A percentile compares a stretch with the other conserved stretches of the same genome.
Evolutionary conservation across 1,140 invertebrate species (phyloP).

Genomic region (Linepithema humile): DNA sequence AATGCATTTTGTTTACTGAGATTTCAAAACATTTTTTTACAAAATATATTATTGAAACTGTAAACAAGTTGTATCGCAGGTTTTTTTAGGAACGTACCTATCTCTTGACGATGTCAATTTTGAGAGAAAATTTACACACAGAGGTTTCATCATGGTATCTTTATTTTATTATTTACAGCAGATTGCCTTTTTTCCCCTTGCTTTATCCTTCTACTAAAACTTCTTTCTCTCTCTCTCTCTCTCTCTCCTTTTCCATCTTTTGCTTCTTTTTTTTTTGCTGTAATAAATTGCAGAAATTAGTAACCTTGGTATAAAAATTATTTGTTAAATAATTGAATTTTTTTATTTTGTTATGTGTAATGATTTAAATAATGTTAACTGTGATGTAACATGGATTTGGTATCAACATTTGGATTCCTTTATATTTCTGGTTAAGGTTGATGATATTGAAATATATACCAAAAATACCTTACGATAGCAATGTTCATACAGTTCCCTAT

Average conservation of each 20-base stretch:
- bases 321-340: not conserved
- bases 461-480: conserved; percentile 3
- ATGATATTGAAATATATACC: conserved; percentile 3
- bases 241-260: conserved; percentile 14
- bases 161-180: conserved; percentile 10
- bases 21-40: too few relatives aligned
- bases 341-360: conserved; percentile 12
- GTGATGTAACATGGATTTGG: not conserved
- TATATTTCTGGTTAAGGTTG: not conserved
- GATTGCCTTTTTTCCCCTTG: not conserved
- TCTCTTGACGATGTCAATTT: too few relatives aligned
- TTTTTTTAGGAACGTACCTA: not conserved
- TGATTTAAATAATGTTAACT: not conserved
- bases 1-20: not conserved
- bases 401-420: not conserved
- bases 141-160: not conserved
- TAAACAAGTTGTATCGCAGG: too few relatives aligned
- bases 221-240: conserved; percentile 52
- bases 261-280: not conserved
- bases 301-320: not conserved
- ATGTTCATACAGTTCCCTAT: not conserved
- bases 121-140: too few relatives aligned
- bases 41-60: too few relatives aligned
- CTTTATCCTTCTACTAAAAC: not conserved
- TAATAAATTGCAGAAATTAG: not conserved